phyloP scores from a whole-genome alignment of 2,797 vertebrate genomes.

The Bradypodion pumilum region DNA sequence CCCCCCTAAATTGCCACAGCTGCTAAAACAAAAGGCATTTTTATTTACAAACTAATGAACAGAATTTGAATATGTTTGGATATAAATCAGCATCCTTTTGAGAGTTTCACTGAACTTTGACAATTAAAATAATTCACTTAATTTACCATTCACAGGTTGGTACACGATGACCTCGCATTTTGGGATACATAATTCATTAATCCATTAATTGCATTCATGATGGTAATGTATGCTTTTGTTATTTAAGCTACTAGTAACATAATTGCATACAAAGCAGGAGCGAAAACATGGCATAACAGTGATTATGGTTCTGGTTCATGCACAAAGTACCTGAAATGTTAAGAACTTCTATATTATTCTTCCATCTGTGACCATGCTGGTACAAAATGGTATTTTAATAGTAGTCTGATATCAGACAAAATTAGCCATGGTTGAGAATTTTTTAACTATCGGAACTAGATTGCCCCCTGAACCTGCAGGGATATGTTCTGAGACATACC shows the following conservation, averaged over 20 bases:
- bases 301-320: background rate
- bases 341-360: background rate
- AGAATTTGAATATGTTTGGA: slow-evolving; percentile 19
- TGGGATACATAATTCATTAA: slow-evolving; percentile 21
- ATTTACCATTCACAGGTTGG: slow-evolving; percentile 29
- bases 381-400: background rate
- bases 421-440: too few species aligned
- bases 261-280: background rate
- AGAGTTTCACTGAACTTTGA: slow-evolving; percentile 25
- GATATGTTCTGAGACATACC: too few species aligned
- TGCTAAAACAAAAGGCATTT: background rate
- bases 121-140: slow-evolving; percentile 19
- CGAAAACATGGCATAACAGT: background rate
- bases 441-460: too few species aligned
- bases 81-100: slow-evolving; percentile 17
- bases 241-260: background rate
- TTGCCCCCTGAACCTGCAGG: too few species aligned
- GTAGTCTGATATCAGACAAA: too few species aligned
- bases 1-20: background rate
- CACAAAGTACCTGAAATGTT: background rate
- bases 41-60: background rate
- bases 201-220: slow-evolving; percentile 25
- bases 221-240: slow-evolving; percentile 2
- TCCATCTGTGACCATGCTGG: background rate
- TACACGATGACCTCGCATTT: slow-evolving; percentile 22